Conservation (phyloP, 1,140 invertebrate genomes). For the Episyrphus balteatus region DNA sequence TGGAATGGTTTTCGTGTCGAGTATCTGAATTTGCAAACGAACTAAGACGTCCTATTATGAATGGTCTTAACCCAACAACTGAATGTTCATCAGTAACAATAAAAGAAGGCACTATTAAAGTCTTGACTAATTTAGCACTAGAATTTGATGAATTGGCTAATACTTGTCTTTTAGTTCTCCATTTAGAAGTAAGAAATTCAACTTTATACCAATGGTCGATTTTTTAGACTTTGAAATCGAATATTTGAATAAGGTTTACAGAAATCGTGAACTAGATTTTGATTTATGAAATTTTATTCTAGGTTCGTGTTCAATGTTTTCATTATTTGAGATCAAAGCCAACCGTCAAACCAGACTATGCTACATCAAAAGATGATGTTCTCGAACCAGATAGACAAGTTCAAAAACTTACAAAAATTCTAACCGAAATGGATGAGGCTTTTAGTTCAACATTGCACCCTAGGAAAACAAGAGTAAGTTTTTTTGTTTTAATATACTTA, state of each 20-base stretch:
- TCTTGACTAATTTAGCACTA: conserved; percentile 52
- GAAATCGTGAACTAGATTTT: not conserved
- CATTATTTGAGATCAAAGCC: conserved; percentile 60
- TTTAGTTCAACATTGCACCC: conserved; percentile 59
- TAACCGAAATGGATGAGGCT: conserved; percentile 68
- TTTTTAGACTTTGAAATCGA: not conserved
- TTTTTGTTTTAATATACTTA: not conserved
- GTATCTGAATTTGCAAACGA: conserved; percentile 43
- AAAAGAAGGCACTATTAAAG: conserved; percentile 36
- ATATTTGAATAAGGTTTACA: not conserved
- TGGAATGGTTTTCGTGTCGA: conserved; percentile 63
- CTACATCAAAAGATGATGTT: conserved; percentile 38
- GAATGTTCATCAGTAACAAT: conserved; percentile 19
- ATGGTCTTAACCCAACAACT: conserved; percentile 17
- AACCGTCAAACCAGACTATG: conserved; percentile 22
- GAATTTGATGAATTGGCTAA: conserved; percentile 83
- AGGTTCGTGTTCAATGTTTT: conserved; percentile 86
- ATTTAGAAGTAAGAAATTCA: conserved; percentile 62
- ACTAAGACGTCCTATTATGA: conserved; percentile 35
- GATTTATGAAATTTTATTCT: conserved; percentile 3
- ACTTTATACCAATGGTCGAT: not conserved
- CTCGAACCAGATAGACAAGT: conserved; percentile 74
- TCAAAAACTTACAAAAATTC: conserved; percentile 65
- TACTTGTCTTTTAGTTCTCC: conserved; percentile 79
- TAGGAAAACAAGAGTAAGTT: conserved; percentile 62